Evolutionary conservation across 2,113 vertebrate genomes (phyloP).

Genomic region (Burhinus oedicnemus): DNA sequence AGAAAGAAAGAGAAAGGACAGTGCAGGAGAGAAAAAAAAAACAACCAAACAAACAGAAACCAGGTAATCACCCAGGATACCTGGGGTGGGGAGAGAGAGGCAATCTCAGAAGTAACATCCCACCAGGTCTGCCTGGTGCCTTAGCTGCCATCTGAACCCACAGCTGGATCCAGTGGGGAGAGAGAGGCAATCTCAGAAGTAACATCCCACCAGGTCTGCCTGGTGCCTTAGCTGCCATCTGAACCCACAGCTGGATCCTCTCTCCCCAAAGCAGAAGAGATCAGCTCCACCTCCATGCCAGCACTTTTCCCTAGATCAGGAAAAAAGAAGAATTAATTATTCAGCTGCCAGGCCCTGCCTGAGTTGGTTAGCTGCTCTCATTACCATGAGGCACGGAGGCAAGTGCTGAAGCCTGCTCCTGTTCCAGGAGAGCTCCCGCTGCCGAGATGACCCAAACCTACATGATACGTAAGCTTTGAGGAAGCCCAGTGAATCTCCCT

Average conservation of each 20-base stretch:
- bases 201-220: background rate
- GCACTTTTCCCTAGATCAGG: background rate
- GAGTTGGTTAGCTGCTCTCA: background rate
- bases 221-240: background rate
- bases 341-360: background rate
- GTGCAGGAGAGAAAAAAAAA: background rate
- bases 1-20: background rate
- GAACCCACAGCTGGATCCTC: background rate
- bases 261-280: background rate
- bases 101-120: background rate
- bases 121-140: background rate
- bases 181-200: background rate
- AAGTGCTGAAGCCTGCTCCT: background rate
- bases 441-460: background rate
- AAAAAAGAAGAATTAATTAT: background rate
- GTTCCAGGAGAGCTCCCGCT: background rate
- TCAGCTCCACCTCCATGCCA: background rate
- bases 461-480: background rate
- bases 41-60: background rate
- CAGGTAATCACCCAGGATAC: background rate
- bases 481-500: background rate
- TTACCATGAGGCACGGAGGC: background rate
- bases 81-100: accelerated
- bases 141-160: background rate
- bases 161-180: background rate